Percentiles rank a stretch among this genome's conserved stretches.
These are phyloP conservation scores for Hydropsyche betteni DNA, from an alignment of 2,888 invertebrate genomes.

Conservation along the genomic window DNA sequence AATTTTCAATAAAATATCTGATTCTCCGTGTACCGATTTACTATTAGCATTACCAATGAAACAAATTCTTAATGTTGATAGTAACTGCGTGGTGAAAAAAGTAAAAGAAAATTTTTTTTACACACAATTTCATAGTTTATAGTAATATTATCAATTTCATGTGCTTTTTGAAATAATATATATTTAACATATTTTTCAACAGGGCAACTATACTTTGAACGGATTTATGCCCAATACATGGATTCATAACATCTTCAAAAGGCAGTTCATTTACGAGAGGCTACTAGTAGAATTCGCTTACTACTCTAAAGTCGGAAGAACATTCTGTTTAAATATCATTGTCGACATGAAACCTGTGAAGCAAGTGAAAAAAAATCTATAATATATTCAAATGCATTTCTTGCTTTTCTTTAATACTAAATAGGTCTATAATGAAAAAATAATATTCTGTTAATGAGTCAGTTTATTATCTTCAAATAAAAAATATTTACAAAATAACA, in stretches of 20 bases:
- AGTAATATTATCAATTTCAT: neutral
- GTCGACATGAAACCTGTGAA: neutral
- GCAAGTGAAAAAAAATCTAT: neutral
- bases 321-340: no score
- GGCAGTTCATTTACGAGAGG: neutral
- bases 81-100: constrained; percentile 26
- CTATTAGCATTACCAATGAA: neutral
- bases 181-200: neutral
- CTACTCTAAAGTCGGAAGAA: neutral
- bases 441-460: no score
- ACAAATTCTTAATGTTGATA: constrained; percentile 10
- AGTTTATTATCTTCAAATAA: no score
- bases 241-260: neutral
- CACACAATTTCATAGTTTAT: neutral
- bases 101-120: constrained; percentile 8
- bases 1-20: neutral
- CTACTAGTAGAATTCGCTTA: neutral
- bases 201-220: constrained; percentile 39
- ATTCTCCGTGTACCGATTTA: neutral
- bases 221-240: neutral
- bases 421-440: no score
- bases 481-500: no score
- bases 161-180: neutral
- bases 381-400: no score
- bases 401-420: no score